Percentiles rank a stretch among this genome's conserved stretches.
These are phyloP conservation scores for Cydia splendana DNA, from an alignment of 1,140 invertebrate species.

Conservation along the genomic window DNA sequence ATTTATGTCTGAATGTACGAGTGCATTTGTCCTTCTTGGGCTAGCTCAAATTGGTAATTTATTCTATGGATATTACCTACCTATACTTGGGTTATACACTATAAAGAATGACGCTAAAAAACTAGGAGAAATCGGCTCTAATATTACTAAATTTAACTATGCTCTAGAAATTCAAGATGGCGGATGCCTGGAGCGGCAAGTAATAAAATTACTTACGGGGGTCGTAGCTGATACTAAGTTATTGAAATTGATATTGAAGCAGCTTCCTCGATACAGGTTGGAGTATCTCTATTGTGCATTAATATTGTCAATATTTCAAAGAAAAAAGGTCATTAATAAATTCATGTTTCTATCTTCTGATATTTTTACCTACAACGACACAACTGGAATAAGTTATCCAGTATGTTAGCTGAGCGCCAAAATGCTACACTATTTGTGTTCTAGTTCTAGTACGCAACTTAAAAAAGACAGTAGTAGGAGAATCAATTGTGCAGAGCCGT, in stretches of 20 bases:
- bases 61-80: too few species aligned
- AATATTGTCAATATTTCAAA: neutral
- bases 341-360: too few species aligned
- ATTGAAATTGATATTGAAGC: constrained; percentile 29
- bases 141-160: neutral
- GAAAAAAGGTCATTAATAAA: neutral
- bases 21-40: too few species aligned
- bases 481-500: too few species aligned
- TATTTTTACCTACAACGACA: too few species aligned
- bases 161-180: neutral
- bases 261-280: neutral
- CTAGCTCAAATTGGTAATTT: too few species aligned
- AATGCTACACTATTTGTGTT: too few species aligned
- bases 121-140: neutral
- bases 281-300: constrained; percentile 13
- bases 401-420: too few species aligned
- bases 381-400: too few species aligned
- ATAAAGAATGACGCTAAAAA: neutral
- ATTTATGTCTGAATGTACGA: too few species aligned
- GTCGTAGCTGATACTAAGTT: constrained; percentile 27
- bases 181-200: neutral
- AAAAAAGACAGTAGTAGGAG: too few species aligned
- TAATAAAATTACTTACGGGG: constrained; percentile 22
- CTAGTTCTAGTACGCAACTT: too few species aligned
- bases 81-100: neutral